Conservation (phyloP, 92 coral and sea anemone species). For the Phymanthus crucifer region DNA sequence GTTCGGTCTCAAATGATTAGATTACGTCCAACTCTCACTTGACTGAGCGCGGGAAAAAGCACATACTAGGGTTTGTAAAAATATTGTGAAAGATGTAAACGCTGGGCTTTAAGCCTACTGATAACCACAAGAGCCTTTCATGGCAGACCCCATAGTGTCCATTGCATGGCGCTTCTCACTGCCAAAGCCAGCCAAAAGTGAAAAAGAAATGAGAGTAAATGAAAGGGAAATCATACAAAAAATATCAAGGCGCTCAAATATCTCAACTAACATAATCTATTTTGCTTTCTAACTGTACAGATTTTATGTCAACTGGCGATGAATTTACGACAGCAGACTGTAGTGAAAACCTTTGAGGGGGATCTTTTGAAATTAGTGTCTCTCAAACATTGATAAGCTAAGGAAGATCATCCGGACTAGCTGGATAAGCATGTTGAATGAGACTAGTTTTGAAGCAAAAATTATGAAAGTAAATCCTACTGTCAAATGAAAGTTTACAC, state of each 20-base stretch:
- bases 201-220: not conserved
- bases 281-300: not conserved
- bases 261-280: not conserved
- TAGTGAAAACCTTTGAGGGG: conserved; percentile 18
- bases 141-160: not conserved
- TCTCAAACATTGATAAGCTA: conserved; percentile 11
- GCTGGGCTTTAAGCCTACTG: not conserved
- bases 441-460: not conserved
- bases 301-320: conserved; percentile 16
- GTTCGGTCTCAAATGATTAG: not conserved
- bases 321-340: conserved; percentile 23
- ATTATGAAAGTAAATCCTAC: not conserved
- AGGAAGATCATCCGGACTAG: conserved; percentile 20
- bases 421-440: not conserved
- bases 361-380: not conserved
- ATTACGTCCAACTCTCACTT: not conserved
- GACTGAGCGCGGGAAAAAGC: not conserved
- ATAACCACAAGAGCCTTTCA: not conserved
- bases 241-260: not conserved
- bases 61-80: not conserved
- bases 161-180: not conserved
- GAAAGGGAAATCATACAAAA: not conserved
- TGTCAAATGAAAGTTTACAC: not conserved
- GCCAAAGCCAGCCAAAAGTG: not conserved
- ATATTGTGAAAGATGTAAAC: not conserved